Evolutionary conservation across 1,140 invertebrate genomes (phyloP), one percentile per base, ranked within the genome.

Genomic region (Nasonia longicornis): DNA sequence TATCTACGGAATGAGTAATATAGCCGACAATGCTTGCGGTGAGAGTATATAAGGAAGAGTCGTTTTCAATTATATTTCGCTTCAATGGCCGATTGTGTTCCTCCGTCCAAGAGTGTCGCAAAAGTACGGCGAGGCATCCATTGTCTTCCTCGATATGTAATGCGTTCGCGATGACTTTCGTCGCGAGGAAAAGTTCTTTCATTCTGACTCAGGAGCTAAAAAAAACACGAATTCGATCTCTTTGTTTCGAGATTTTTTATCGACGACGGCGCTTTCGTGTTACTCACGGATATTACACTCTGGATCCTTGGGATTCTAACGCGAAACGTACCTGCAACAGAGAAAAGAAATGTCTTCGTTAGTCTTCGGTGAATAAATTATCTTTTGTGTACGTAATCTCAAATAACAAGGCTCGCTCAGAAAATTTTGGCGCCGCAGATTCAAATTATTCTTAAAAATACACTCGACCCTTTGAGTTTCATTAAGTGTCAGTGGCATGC

Each of bases 281-380:
- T 52, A 72, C 70, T 72, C 26, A 72, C 70, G 38, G 31, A 35
- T 16, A 70, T 35, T 26, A 26, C 26, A 70, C 31, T 11, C 7
- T 7, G n/a, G 64, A 66, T 66, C 16, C 63, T 26, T n/a, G 26
- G 4, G 63, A 8, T 66, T 26, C 20, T 7, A 66, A 26, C 1
- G 16, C 63, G n/a, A 42, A 35, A 66, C 63, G 8, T 66, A 76
- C 74, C 74, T 76, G 74, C 4, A 76, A 76, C 74, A 76, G 74
- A 76, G 8, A n/a, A 71, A 73, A 52, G 2, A 75, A 29, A 75
- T 31, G 10, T 35, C 63, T 63, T n/a, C 52, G 31, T 75, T 75
- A 75, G 73, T 20, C 29, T 69, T 31, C 26, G 66, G 16, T 67
- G 0, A 12, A 26, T 14, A 11, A 42, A 42, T 42, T 42, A 42